Percentiles rank a stretch among this genome's conserved stretches.
Evolutionary conservation across 92 coral and sea anemone genomes (phyloP).

Genomic region (Phenganax marumi): DNA sequence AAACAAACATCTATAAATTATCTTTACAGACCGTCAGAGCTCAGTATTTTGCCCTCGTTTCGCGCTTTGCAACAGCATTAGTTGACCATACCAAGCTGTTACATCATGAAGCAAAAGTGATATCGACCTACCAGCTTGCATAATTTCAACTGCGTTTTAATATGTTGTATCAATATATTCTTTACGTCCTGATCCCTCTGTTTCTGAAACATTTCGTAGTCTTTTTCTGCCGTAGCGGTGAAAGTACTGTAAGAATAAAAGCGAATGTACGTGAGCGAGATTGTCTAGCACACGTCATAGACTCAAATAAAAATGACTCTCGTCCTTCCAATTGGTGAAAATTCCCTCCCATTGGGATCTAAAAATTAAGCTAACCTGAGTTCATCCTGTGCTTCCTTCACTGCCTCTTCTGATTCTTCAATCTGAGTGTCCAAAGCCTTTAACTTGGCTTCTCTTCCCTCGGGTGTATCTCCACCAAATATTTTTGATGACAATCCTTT

Average conservation of each 20-base stretch:
- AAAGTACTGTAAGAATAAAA: conserved; percentile 56
- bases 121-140: conserved; percentile 75
- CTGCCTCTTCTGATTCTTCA: conserved; percentile 71
- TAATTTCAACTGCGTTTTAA: conserved; percentile 80
- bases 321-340: neutral
- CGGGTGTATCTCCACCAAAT: conserved; percentile 93
- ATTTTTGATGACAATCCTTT: conserved; percentile 92
- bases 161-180: conserved; percentile 75
- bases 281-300: too few relatives aligned
- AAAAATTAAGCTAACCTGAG: conserved; percentile 55
- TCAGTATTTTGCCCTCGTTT: neutral
- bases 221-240: conserved; percentile 71
- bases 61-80: neutral
- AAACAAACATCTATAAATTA: neutral
- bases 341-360: neutral
- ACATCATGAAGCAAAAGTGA: neutral
- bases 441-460: conserved; percentile 71
- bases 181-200: conserved; percentile 87
- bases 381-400: conserved; percentile 78
- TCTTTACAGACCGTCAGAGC: neutral
- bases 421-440: conserved; percentile 77
- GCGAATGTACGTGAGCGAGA: neutral
- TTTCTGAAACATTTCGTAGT: conserved; percentile 87
- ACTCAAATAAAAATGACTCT: too few relatives aligned
- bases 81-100: too few relatives aligned